Percentiles rank a stretch among this genome's conserved stretches.
phyloP scores from a whole-genome alignment of 2,888 invertebrate genomes.

The Nephrocerus scutellatus region DNA sequence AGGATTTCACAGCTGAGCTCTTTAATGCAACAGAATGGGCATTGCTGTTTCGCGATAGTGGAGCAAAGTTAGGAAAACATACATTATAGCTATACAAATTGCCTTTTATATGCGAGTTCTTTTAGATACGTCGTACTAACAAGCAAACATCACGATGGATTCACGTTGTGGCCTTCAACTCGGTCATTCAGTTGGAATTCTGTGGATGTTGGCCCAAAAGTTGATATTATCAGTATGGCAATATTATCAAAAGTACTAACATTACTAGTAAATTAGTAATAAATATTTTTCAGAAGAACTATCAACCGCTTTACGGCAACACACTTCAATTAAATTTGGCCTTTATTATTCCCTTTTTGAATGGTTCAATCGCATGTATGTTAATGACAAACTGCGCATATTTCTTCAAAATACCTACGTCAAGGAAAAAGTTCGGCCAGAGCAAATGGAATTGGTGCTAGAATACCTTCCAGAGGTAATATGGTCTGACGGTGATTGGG shows the following conservation, averaged over 20 bases:
- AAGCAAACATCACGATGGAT: conserved; percentile 86
- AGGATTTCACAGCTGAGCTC: conserved; percentile 82
- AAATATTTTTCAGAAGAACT: conserved; percentile 50
- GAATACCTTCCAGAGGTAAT: conserved; percentile 68
- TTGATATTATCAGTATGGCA: conserved; percentile 66
- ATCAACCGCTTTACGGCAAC: conserved; percentile 57
- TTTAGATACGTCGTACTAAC: conserved; percentile 72
- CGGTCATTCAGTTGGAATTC: conserved; percentile 81
- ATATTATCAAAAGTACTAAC: too few relatives aligned
- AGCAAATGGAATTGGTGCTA: conserved; percentile 68
- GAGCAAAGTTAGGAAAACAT: conserved; percentile 63
- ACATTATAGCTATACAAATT: neutral
- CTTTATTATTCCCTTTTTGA: conserved; percentile 81
- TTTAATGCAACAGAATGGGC: conserved; percentile 83
- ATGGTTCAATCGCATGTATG: conserved; percentile 80
- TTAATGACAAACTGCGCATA: conserved; percentile 59
- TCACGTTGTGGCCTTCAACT: conserved; percentile 73
- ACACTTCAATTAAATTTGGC: conserved; percentile 64
- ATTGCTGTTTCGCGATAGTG: conserved; percentile 70
- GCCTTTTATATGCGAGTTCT: conserved; percentile 12
- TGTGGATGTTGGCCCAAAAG: conserved; percentile 66
- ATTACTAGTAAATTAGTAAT: too few relatives aligned
- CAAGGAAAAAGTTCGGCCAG: conserved; percentile 66
- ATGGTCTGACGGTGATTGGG: conserved; percentile 96
- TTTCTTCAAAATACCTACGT: conserved; percentile 63